A percentile compares a stretch with the other conserved stretches of the same genome.
Evolutionary conservation across 2,888 invertebrate genomes (phyloP).

Genomic region (Gibbula magus): DNA sequence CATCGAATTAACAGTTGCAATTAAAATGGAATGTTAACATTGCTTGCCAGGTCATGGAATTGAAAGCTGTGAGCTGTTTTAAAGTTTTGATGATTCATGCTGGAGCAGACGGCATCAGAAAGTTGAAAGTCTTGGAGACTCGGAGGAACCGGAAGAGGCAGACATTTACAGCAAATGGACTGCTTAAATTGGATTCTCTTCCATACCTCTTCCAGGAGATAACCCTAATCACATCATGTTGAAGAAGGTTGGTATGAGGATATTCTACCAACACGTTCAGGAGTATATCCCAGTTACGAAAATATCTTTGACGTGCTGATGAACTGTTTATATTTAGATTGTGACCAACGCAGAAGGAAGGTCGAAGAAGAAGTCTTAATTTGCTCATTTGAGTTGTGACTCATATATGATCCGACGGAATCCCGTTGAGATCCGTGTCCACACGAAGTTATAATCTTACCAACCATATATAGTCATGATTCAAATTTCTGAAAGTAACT

Average conservation of each 20-base stretch:
- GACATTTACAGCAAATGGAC: not conserved
- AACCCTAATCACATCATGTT: not conserved
- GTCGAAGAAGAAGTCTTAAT: not conserved
- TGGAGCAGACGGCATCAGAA: not conserved
- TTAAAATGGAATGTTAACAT: not conserved
- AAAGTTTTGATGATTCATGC: not conserved
- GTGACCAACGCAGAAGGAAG: not conserved
- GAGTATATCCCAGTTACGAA: not conserved
- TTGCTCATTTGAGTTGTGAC: not conserved
- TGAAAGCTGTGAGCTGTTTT: not conserved
- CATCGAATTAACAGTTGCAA: not conserved
- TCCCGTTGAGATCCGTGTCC: too few relatives aligned
- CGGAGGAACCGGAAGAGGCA: not conserved
- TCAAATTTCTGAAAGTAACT: too few relatives aligned
- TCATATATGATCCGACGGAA: too few relatives aligned
- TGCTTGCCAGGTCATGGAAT: not conserved
- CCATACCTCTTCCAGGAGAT: not conserved
- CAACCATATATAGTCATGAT: too few relatives aligned
- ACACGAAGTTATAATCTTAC: too few relatives aligned
- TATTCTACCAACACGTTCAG: not conserved
- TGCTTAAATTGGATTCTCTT: not conserved
- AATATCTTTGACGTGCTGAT: not conserved
- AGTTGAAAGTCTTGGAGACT: not conserved
- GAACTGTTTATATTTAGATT: not conserved
- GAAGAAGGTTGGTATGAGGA: not conserved